These are phyloP conservation scores for Amphimallon solstitiale DNA, from an alignment of 2,888 invertebrate species.

Conservation along the genomic window DNA sequence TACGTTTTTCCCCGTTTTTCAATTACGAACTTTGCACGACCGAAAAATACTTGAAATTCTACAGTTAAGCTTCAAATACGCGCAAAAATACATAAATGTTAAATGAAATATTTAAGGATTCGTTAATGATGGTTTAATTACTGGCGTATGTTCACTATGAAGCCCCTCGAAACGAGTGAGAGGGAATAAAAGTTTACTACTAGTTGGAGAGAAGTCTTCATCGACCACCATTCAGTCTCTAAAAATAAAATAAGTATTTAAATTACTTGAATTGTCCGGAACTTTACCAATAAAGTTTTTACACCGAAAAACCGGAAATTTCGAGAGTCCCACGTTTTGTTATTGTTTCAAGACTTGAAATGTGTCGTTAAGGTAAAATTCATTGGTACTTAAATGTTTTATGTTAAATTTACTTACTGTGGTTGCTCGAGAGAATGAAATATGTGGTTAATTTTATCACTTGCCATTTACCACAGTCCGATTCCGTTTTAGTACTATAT, in stretches of 20 bases:
- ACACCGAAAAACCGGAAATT: conserved; percentile 20
- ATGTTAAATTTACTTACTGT: too few relatives aligned
- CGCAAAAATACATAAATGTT: background rate
- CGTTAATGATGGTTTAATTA: conserved; percentile 10
- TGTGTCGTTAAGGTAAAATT: conserved; percentile 26
- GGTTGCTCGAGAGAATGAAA: too few relatives aligned
- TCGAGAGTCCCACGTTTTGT: background rate
- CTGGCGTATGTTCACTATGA: background rate
- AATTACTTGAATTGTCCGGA: conserved; percentile 20
- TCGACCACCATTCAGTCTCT: background rate
- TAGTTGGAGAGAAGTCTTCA: background rate
- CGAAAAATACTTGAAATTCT: too few relatives aligned
- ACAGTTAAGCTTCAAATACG: too few relatives aligned
- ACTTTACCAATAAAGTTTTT: conserved; percentile 28
- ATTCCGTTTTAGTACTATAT: too few relatives aligned
- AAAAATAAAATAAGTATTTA: conserved; percentile 30
- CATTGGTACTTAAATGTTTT: background rate
- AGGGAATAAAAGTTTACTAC: background rate
- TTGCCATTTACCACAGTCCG: too few relatives aligned
- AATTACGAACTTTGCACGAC: too few relatives aligned
- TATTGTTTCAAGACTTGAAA: background rate
- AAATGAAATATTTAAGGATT: background rate
- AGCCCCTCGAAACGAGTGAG: background rate
- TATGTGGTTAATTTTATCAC: too few relatives aligned
- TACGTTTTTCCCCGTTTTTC: too few relatives aligned